A percentile compares a stretch with the other conserved stretches of the same genome.
phyloP scores from a whole-genome alignment of 1,140 invertebrate species.

The Trichonephila clavipes region DNA sequence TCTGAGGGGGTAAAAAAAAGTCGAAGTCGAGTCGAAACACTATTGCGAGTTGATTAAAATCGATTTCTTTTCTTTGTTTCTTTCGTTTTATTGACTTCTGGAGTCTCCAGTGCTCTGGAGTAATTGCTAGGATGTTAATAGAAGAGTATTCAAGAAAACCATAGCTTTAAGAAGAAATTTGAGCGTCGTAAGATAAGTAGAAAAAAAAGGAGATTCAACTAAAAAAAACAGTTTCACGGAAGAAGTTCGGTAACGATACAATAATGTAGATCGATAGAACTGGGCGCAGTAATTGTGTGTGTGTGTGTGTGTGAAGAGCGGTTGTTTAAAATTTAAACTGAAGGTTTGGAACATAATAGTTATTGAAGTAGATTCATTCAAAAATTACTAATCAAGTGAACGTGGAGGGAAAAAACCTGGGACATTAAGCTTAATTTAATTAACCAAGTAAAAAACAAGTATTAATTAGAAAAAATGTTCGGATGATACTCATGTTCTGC shows the following conservation, averaged over 20 bases:
- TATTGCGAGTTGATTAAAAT: conserved; percentile 64
- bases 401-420: no score
- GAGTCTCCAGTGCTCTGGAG: conserved; percentile 12
- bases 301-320: no score
- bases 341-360: no score
- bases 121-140: conserved; percentile 58
- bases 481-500: no score
- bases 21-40: conserved; percentile 1
- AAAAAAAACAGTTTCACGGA: not conserved
- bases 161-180: conserved; percentile 29
- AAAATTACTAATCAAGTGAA: no score
- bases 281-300: not conserved
- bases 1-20: not conserved
- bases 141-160: conserved; percentile 1
- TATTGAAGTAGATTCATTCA: no score
- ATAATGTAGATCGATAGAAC: conserved; percentile 45
- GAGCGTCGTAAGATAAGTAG: not conserved
- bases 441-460: no score
- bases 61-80: conserved; percentile 48
- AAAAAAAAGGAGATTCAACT: conserved; percentile 1
- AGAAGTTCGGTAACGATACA: conserved; percentile 43
- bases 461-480: no score
- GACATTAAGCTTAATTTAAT: no score
- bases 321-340: conserved; percentile 13
- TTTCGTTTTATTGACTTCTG: conserved; percentile 47